A percentile compares a stretch with the other conserved stretches of the same genome.
Evolutionary conservation across 2,888 invertebrate genomes (phyloP).

Genomic region (Amblyjoppa fuscipennis): DNA sequence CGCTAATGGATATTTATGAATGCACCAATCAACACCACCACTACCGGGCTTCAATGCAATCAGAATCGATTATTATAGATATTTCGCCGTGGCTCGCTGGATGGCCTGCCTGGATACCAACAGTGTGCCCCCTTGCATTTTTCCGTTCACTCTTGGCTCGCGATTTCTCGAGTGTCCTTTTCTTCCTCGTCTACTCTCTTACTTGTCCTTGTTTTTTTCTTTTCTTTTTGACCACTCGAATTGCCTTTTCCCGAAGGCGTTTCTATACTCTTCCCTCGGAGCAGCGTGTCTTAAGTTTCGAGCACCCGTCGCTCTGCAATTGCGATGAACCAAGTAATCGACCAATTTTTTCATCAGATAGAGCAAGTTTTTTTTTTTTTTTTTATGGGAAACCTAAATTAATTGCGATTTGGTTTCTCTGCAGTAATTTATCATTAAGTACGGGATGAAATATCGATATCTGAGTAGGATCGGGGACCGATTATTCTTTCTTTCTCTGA

Average conservation of each 20-base stretch:
- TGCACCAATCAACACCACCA: constrained; percentile 84
- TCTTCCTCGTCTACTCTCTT: not conserved
- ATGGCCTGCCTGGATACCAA: constrained; percentile 4
- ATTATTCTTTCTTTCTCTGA: constrained; percentile 10
- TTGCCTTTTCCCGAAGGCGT: constrained; percentile 4
- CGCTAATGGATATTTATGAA: constrained; percentile 85
- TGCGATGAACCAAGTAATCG: constrained; percentile 11
- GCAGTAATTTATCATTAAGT: not conserved
- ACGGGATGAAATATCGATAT: not conserved
- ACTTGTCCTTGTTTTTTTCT: not conserved
- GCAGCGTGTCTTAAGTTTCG: not conserved
- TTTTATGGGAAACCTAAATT: not conserved
- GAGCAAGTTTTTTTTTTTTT: no score
- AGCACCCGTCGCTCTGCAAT: constrained; percentile 6
- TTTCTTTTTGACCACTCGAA: constrained; percentile 18
- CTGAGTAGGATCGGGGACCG: not conserved
- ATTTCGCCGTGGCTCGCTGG: constrained; percentile 44
- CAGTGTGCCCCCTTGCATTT: constrained; percentile 36
- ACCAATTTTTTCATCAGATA: no score
- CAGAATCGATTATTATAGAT: constrained; percentile 85
- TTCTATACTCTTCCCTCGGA: not conserved
- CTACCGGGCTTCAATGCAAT: constrained; percentile 85
- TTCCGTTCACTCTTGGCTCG: constrained; percentile 8
- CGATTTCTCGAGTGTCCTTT: constrained; percentile 26
- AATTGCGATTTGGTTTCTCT: not conserved